A percentile compares a stretch with the other conserved stretches of the same genome.
Evolutionary conservation across 2,888 invertebrate species (phyloP).

Genomic region (Entomobrya proxima): DNA sequence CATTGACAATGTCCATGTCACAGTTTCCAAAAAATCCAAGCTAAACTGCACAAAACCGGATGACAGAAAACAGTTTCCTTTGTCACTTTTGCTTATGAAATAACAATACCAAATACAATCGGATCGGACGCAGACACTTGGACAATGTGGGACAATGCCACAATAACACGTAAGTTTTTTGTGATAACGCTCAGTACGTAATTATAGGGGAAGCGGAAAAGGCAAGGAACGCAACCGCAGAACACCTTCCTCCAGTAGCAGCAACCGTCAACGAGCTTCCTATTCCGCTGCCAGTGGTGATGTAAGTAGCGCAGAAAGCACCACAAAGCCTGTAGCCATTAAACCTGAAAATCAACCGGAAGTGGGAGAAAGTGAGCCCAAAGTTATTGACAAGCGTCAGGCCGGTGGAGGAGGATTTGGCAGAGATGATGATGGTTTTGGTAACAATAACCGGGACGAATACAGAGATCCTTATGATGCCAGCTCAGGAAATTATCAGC

Average conservation of each 20-base stretch:
- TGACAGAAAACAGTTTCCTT: too few species aligned
- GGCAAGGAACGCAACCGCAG: slow-evolving; percentile 64
- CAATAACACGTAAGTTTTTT: too few species aligned
- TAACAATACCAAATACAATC: too few species aligned
- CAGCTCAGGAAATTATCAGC: slow-evolving; percentile 35
- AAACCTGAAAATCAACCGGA: slow-evolving; percentile 14
- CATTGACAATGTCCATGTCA: too few species aligned
- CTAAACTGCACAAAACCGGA: too few species aligned
- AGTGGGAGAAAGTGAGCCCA: slow-evolving; percentile 65
- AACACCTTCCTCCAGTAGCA: slow-evolving; percentile 46
- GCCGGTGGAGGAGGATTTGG: slow-evolving; percentile 57
- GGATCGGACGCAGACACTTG: too few species aligned
- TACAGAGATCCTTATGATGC: slow-evolving; percentile 48
- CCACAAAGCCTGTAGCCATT: slow-evolving; percentile 42
- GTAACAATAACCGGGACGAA: slow-evolving; percentile 37
- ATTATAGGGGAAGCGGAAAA: not conserved
- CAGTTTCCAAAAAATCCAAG: too few species aligned
- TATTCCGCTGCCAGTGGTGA: not conserved
- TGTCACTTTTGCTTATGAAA: too few species aligned
- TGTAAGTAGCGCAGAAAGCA: slow-evolving; percentile 18
- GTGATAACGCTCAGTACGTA: too few species aligned
- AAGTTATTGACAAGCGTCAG: slow-evolving; percentile 70
- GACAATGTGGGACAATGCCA: too few species aligned
- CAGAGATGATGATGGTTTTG: slow-evolving; percentile 78
- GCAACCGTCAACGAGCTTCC: slow-evolving; percentile 36